Base-by-base conservation (phyloP, 2,888 invertebrate species). In the Metalampra italica region DNA sequence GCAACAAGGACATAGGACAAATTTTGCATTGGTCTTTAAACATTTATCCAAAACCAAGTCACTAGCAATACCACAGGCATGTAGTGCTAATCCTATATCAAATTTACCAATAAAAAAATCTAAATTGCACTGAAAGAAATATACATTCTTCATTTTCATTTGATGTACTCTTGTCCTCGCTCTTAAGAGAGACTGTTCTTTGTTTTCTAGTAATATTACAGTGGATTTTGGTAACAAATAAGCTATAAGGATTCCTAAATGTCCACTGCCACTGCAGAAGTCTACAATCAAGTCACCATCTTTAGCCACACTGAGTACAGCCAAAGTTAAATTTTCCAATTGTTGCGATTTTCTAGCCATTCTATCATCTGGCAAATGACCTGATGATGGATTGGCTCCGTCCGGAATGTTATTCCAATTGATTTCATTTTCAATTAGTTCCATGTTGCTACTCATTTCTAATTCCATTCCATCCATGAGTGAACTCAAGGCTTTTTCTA, bases 251-350 rank as follows among this genome's bases (percentile, higher is more conserved):
- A 98, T 94, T 0, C 98, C 98, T 51, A 98, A 88, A 81, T 98
- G 98, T 0, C 98, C 98, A 64, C 97, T 95, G 1, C 98, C 98
- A 66, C 97, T 95, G 75, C 98, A 98, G 80, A 98, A 98, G 76
- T 98, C 98, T 0, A 98, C 95, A 60, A 98, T 95, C 12, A 91
- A 82, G 64, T 95, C 92, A 0, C 92, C 92, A 0, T 90, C 75
- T 61, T 90, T 90, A 0, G 95, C 94, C 49, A 97, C 80, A 47
- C 91, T 91, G n/a, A 94, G 73, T 0, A 95, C 94, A 30, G 96
- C 94, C 64, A 93, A 92, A 13, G 93, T 93, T 60, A 98, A 86
- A 75, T 95, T 97, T 78, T 97, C 95, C 37, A 98, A 75, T 71
- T 98, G 98, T 59, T 97, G 93, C 34, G 94, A 93, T 85, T 98